Percentiles rank a stretch among this genome's conserved stretches.
Evolutionary conservation across 2,113 vertebrate species (phyloP).

Genomic region (Dascyllus trimaculatus): DNA sequence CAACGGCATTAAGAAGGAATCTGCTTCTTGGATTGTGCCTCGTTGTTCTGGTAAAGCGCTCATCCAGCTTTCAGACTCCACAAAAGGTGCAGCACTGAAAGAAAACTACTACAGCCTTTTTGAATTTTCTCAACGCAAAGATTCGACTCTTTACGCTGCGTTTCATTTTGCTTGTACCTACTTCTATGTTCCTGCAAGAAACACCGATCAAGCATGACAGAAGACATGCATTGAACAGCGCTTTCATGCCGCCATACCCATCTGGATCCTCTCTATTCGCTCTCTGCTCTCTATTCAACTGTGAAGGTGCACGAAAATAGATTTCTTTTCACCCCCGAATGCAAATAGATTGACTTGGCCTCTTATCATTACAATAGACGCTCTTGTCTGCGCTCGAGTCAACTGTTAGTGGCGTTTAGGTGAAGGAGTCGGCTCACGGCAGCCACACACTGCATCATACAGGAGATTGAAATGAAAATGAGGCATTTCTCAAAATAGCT

Average conservation of each 20-base stretch:
- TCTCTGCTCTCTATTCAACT: constrained; percentile 21
- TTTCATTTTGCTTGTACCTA: constrained; percentile 29
- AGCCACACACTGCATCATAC: constrained; percentile 45
- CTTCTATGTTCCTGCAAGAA: constrained; percentile 20
- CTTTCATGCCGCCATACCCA: constrained; percentile 5
- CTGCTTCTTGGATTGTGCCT: constrained; percentile 26
- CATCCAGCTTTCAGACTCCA: constrained; percentile 9
- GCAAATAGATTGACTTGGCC: constrained; percentile 67
- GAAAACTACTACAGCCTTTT: neutral
- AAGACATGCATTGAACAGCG: constrained; percentile 54
- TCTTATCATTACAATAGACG: constrained; percentile 66
- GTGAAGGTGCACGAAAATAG: constrained; percentile 47
- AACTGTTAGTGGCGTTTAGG: constrained; percentile 65
- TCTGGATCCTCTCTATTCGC: constrained; percentile 24
- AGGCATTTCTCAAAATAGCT: constrained; percentile 72
- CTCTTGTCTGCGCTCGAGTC: constrained; percentile 58
- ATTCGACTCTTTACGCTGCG: neutral
- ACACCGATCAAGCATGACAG: constrained; percentile 49
- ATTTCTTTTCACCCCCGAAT: constrained; percentile 59
- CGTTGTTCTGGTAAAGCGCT: neutral
- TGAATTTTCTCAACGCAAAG: neutral
- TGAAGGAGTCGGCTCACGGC: constrained; percentile 63
- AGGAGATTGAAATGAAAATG: constrained; percentile 79
- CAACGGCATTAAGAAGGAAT: constrained; percentile 17
- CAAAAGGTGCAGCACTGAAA: neutral